Base-by-base conservation (phyloP, 2,888 invertebrate species). In the Dastarcus helophoroides region DNA sequence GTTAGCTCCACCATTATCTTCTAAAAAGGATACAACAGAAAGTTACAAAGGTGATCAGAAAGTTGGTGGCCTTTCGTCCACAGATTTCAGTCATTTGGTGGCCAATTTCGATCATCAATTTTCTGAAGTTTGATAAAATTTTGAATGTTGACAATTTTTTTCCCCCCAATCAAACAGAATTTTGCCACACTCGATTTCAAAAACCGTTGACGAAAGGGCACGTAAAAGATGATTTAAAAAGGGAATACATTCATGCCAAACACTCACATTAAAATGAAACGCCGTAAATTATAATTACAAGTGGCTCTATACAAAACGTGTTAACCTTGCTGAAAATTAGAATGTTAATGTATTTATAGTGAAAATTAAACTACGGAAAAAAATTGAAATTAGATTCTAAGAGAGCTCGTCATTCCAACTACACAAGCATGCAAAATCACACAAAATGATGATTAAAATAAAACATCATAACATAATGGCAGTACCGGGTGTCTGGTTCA, bases 401-500 rank as follows among this genome's bases (percentile, higher is more conserved):
- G 19, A 17, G 6, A 17, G 19, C 19, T 7, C 28, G 32, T 39
- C 47, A 46, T 46, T 46, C 46, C 47, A 37, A 44, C 52, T 53
- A 54, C 50, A 47, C 56, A 56, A 54, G 56, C 56, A 51, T 53
- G 54, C 53, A 51, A 45, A 48, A 50, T 47, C 26, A 52, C 52
- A 51, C 46, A 43, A 43, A 46, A 48, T 34, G 35, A 28, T 28
- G 12, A 29, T 33, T 14, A 33, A 33, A 41, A 35, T 37, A 40
- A 41, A 36, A 49, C 45, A 48, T 50, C 27, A 31, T 13, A 35
- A 35, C 47, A 49, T 50, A 48, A 53, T 54, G 53, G 58, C 56
- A 57, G 60, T 60, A 60, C 61, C 63, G 54, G 62, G 68, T 50
- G 52, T 48, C 54, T 73, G 72, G 62, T 71, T 72, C 60, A 73